Evolutionary conservation across 2,888 invertebrate genomes (phyloP).

Genomic region (Andrena trimmerana): DNA sequence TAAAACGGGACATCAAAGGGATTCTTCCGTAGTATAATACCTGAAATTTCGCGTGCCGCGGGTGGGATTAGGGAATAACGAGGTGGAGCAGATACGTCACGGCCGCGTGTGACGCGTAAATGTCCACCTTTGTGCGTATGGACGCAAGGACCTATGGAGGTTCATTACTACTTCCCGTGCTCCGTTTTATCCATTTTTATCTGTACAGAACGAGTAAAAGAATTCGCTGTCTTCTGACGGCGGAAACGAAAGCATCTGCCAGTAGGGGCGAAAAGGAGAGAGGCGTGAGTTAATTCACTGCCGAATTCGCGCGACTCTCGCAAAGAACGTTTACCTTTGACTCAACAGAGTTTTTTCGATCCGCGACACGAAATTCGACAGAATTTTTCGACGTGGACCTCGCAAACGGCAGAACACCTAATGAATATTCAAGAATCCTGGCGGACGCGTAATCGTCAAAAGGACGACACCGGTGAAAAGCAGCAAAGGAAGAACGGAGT

Average conservation of each 20-base stretch:
- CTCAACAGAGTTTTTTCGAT: background rate
- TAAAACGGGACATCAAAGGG: slow-evolving; percentile 72
- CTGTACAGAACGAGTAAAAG: background rate
- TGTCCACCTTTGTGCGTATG: slow-evolving; percentile 7
- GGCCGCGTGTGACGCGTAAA: slow-evolving; percentile 41
- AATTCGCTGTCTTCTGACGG: no score
- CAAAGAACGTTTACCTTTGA: background rate
- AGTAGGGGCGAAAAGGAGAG: background rate
- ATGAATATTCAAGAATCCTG: slow-evolving; percentile 52
- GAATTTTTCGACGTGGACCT: slow-evolving; percentile 27
- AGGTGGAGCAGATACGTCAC: slow-evolving; percentile 31
- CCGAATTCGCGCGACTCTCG: background rate
- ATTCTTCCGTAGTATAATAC: slow-evolving; percentile 69
- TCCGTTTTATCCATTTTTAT: background rate
- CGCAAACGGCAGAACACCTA: slow-evolving; percentile 26
- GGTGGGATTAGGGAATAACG: slow-evolving; percentile 65
- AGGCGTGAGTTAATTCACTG: background rate
- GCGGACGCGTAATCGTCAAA: slow-evolving; percentile 42
- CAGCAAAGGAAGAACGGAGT: slow-evolving; percentile 72
- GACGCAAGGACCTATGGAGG: no score
- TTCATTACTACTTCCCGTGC: slow-evolving; percentile 3
- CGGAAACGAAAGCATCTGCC: background rate
- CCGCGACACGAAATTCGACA: background rate
- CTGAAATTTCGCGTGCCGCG: slow-evolving; percentile 65
- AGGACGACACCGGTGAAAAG: slow-evolving; percentile 42